Percentiles rank a stretch among this genome's conserved stretches.
phyloP scores from a whole-genome alignment of 2,888 invertebrate species.

The Cheilosia vulpina region DNA sequence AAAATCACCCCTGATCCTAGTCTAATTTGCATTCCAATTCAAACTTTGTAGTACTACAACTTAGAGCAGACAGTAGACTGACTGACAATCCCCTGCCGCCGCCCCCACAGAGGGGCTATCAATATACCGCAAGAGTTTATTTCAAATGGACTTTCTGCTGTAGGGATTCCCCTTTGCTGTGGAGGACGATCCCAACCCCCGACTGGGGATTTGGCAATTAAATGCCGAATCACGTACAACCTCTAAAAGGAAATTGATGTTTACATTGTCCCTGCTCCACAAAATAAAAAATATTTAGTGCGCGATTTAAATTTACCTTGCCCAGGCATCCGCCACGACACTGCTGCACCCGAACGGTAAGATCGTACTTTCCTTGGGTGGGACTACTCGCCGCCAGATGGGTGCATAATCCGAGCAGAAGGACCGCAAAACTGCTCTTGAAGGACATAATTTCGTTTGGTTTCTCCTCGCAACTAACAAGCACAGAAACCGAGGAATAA shows the following conservation, averaged over 20 bases:
- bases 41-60: slow-evolving; percentile 12
- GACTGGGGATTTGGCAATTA: slow-evolving; percentile 47
- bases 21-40: slow-evolving; percentile 68
- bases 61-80: neutral
- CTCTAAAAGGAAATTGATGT: slow-evolving; percentile 56
- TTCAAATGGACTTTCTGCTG: slow-evolving; percentile 40
- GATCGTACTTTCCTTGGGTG: slow-evolving; percentile 59
- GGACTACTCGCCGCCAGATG: slow-evolving; percentile 72
- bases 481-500: neutral
- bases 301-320: slow-evolving; percentile 77
- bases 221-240: slow-evolving; percentile 69
- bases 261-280: slow-evolving; percentile 22
- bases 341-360: slow-evolving; percentile 78
- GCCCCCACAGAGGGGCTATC: neutral
- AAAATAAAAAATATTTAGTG: neutral
- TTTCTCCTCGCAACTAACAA: slow-evolving; percentile 1
- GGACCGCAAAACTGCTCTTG: slow-evolving; percentile 69
- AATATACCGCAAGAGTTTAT: neutral
- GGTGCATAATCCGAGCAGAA: slow-evolving; percentile 73
- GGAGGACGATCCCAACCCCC: neutral
- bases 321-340: slow-evolving; percentile 80
- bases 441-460: slow-evolving; percentile 45
- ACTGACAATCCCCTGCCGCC: slow-evolving; percentile 16
- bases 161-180: slow-evolving; percentile 1
- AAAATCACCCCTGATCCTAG: slow-evolving; percentile 29